Percentiles rank a stretch among this genome's conserved stretches.
phyloP scores from a whole-genome alignment of 35 echinoderm and acorn worm genomes.

The Ptychodera flava region DNA sequence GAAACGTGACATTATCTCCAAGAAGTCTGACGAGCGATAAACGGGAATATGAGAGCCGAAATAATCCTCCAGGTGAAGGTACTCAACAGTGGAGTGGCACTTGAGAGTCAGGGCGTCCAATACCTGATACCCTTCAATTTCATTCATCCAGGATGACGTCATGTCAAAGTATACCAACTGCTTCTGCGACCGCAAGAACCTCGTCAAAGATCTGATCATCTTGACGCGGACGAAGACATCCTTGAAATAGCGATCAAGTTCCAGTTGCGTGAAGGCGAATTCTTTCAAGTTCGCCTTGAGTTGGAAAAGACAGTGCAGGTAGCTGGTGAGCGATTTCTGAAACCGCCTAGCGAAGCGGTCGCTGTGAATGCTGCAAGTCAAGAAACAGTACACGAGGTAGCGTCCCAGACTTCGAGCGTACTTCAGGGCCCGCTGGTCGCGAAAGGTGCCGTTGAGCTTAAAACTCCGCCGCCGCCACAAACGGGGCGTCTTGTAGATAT shows the following conservation, averaged over 20 bases:
- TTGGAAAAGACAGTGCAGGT: background rate
- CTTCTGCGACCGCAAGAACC: background rate
- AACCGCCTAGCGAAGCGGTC: background rate
- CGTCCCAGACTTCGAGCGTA: background rate
- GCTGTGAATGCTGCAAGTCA: background rate
- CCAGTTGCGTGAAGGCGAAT: background rate
- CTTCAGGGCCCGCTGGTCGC: background rate
- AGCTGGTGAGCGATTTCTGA: background rate
- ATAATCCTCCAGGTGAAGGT: background rate
- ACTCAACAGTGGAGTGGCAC: background rate
- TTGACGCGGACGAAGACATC: background rate
- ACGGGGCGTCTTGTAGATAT: background rate
- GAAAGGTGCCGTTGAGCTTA: background rate
- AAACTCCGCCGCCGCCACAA: background rate
- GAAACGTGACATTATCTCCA: background rate
- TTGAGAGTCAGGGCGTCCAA: background rate
- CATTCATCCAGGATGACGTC: background rate
- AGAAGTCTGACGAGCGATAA: background rate
- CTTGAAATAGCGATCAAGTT: background rate
- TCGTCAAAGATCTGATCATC: background rate
- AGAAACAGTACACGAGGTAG: background rate
- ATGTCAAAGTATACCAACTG: background rate
- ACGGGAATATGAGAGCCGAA: background rate
- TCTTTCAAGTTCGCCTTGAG: background rate
- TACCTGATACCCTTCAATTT: background rate